phyloP scores from a whole-genome alignment of 2,888 invertebrate species.

The Dryocosmus kuriphilus region DNA sequence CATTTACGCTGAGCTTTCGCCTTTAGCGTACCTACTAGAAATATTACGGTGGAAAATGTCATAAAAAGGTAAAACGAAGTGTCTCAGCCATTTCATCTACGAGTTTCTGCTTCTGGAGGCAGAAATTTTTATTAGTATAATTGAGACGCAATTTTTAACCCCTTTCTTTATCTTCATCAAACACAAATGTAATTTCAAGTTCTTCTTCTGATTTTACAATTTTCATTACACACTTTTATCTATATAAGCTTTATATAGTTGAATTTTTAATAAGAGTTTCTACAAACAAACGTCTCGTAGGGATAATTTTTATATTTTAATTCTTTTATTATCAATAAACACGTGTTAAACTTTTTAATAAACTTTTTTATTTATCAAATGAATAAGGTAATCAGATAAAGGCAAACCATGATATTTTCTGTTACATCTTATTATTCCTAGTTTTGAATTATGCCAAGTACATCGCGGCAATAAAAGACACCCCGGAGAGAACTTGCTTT shows the following conservation, averaged over 20 bases:
- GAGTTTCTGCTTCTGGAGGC: not conserved
- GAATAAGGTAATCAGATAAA: not conserved
- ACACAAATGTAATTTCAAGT: not conserved
- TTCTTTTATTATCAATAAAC: too few relatives aligned
- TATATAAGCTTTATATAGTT: too few relatives aligned
- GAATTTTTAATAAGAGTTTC: too few relatives aligned
- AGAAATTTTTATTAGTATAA: not conserved
- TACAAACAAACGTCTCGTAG: too few relatives aligned
- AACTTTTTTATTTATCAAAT: not conserved
- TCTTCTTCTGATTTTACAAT: too few relatives aligned
- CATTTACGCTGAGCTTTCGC: too few relatives aligned
- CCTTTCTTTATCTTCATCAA: not conserved
- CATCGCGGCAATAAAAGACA: conserved; percentile 6
- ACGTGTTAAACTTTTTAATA: too few relatives aligned
- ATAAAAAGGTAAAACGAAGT: not conserved
- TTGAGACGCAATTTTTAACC: not conserved
- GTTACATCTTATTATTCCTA: not conserved
- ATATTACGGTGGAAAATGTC: too few relatives aligned
- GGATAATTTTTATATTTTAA: too few relatives aligned
- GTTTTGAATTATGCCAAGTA: not conserved
- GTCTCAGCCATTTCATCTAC: not conserved
- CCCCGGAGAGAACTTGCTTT: conserved; percentile 33
- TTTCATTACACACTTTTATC: too few relatives aligned
- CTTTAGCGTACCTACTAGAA: too few relatives aligned
- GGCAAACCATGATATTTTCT: not conserved